phyloP scores from a whole-genome alignment of 2,113 vertebrate genomes.

The Lethenteron reissneri region DNA sequence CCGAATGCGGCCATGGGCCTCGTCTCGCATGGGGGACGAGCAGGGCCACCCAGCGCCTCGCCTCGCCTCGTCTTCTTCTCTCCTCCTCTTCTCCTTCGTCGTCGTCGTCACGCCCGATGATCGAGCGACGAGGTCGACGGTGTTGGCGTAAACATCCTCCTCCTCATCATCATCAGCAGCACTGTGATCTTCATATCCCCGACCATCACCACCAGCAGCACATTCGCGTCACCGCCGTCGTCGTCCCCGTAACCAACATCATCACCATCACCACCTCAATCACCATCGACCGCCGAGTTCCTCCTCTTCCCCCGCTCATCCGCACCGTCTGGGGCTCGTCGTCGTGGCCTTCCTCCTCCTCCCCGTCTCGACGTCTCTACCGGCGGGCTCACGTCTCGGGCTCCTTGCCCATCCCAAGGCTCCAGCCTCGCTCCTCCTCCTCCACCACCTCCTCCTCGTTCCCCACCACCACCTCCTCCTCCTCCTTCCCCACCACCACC shows the following conservation, averaged over 20 bases:
- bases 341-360: background rate
- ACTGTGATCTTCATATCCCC: too few relatives aligned
- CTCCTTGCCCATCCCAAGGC: background rate
- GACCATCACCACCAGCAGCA: too few relatives aligned
- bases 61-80: background rate
- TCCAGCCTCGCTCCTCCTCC: background rate
- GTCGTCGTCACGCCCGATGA: too few relatives aligned
- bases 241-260: too few relatives aligned
- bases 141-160: too few relatives aligned
- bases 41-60: background rate
- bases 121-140: too few relatives aligned
- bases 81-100: background rate
- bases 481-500: too few relatives aligned
- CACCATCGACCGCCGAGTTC: background rate
- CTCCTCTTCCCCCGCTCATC: background rate
- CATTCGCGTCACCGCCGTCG: too few relatives aligned
- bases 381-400: background rate
- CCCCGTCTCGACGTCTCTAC: background rate
- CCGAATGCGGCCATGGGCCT: background rate
- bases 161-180: too few relatives aligned
- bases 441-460: background rate
- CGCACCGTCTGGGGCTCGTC: background rate
- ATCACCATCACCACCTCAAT: too few relatives aligned
- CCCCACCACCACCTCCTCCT: background rate
- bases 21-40: too few relatives aligned